These are phyloP conservation scores for Eufriesea mexicana DNA, from an alignment of 1,140 invertebrate genomes.

Conservation along the genomic window DNA sequence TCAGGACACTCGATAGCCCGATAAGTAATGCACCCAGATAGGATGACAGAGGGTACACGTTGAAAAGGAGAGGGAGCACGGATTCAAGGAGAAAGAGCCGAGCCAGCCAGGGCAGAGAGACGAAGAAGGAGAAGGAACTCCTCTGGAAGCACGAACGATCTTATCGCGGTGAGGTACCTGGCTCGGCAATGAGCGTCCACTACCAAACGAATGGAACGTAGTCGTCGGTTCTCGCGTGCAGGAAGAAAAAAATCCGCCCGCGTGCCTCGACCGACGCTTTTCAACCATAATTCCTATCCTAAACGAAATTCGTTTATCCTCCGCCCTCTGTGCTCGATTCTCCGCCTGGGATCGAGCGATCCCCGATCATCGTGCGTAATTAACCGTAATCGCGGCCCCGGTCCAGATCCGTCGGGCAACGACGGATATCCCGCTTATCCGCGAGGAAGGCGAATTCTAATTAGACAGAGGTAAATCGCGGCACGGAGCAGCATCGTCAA, in stretches of 20 bases:
- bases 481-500: constrained; percentile 13
- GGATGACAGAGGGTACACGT: constrained; percentile 71
- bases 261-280: constrained; percentile 29
- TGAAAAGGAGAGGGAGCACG: constrained; percentile 19
- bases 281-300: constrained; percentile 21
- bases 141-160: constrained; percentile 61
- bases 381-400: not conserved
- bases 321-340: not conserved
- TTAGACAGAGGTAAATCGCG: constrained; percentile 38
- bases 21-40: constrained; percentile 77
- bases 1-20: constrained; percentile 73
- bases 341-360: not conserved
- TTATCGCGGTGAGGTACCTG: constrained; percentile 66
- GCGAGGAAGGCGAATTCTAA: constrained; percentile 20
- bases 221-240: constrained; percentile 23
- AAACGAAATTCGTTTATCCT: constrained; percentile 33
- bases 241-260: constrained; percentile 29
- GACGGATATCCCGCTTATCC: constrained; percentile 1
- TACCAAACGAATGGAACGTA: constrained; percentile 62
- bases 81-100: not conserved
- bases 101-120: not conserved
- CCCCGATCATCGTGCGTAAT: constrained; percentile 26
- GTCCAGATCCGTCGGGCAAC: not conserved
- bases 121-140: constrained; percentile 26
- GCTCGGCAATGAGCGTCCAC: constrained; percentile 60